A percentile compares a stretch with the other conserved stretches of the same genome.
phyloP scores from a whole-genome alignment of 2,888 invertebrate species.

The Mimumesa dahlbomi region DNA sequence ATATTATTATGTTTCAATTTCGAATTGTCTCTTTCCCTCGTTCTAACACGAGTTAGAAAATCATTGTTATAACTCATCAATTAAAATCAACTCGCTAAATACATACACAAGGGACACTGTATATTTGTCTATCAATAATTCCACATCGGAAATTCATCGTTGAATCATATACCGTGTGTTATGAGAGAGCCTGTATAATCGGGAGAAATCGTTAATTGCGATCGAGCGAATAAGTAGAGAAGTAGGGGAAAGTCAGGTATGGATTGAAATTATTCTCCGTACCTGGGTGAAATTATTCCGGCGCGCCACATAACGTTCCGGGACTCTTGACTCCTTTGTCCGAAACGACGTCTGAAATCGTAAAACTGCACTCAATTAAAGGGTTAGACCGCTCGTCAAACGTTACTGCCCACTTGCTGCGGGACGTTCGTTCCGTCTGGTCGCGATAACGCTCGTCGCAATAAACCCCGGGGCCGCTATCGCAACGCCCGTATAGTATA shows the following conservation, averaged over 20 bases:
- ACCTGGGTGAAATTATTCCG: constrained; percentile 40
- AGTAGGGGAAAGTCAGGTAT: not conserved
- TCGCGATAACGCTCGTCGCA: constrained; percentile 59
- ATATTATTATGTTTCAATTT: too few species aligned
- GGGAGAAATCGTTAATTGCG: constrained; percentile 7
- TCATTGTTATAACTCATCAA: too few species aligned
- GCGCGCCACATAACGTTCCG: constrained; percentile 42
- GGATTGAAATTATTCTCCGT: constrained; percentile 38
- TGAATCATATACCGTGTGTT: too few species aligned
- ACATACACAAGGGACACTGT: too few species aligned
- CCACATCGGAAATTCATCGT: too few species aligned
- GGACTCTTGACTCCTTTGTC: constrained; percentile 55
- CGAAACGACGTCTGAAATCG: constrained; percentile 64
- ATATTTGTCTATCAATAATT: too few species aligned
- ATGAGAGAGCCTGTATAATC: not conserved
- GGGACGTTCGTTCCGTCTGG: constrained; percentile 62
- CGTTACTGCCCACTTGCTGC: constrained; percentile 67
- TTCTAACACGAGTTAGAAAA: too few species aligned
- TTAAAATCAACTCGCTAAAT: too few species aligned
- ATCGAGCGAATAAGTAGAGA: constrained; percentile 13
- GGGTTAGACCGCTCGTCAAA: constrained; percentile 69
- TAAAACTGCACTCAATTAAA: constrained; percentile 70
- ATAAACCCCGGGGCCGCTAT: constrained; percentile 49
- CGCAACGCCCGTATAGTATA: constrained; percentile 2
- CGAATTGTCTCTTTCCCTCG: too few species aligned